A percentile compares a stretch with the other conserved stretches of the same genome.
Evolutionary conservation across 2,888 invertebrate species (phyloP).

Genomic region (Troilus luridus): DNA sequence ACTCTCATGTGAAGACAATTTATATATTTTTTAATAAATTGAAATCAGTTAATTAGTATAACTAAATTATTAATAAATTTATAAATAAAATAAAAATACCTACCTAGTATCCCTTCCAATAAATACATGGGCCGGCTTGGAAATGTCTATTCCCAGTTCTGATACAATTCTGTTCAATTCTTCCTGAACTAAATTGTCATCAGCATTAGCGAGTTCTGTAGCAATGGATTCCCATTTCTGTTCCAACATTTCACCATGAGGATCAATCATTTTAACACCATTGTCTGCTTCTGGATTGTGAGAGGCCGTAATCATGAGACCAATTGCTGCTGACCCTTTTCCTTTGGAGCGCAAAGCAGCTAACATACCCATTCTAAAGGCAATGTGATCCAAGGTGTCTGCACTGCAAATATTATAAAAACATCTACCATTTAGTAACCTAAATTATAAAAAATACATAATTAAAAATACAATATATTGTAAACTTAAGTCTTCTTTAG

Average conservation of each 20-base stretch:
- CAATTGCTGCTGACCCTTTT: slow-evolving; percentile 88
- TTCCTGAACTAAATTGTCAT: slow-evolving; percentile 78
- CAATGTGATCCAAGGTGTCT: slow-evolving; percentile 87
- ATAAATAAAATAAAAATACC: slow-evolving; percentile 56
- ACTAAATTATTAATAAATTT: neutral
- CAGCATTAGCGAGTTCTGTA: slow-evolving; percentile 87
- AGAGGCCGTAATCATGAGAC: slow-evolving; percentile 99
- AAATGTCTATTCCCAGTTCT: slow-evolving; percentile 81
- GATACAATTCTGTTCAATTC: slow-evolving; percentile 80
- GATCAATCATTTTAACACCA: slow-evolving; percentile 96
- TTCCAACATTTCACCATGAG: slow-evolving; percentile 96
- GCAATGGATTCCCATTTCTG: slow-evolving; percentile 92
- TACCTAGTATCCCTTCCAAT: slow-evolving; percentile 87
- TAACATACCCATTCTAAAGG: slow-evolving; percentile 94
- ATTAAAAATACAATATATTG: no score
- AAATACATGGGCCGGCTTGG: slow-evolving; percentile 80
- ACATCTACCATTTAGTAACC: neutral
- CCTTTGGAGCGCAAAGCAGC: slow-evolving; percentile 89
- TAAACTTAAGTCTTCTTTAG: no score
- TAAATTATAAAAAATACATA: no score
- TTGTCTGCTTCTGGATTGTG: slow-evolving; percentile 98
- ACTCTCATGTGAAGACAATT: no score
- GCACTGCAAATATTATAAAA: slow-evolving; percentile 76
- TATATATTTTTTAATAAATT: no score
- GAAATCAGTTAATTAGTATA: no score